These are phyloP conservation scores for Podarcis cretensis DNA, from an alignment of 2,113 vertebrate species.

Conservation along the genomic window DNA sequence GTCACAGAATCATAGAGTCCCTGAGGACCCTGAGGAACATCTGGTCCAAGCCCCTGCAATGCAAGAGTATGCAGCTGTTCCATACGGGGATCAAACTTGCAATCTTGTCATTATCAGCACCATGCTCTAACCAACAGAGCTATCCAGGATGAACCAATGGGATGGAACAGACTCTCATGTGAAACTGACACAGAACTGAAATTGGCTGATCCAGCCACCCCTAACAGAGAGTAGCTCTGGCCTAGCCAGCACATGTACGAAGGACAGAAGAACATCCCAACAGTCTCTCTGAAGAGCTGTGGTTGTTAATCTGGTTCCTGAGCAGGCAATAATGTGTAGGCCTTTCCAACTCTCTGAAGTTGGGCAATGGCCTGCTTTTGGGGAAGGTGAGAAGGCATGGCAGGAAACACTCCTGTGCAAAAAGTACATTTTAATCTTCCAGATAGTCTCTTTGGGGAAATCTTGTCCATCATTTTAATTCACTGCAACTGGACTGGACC, in stretches of 20 bases:
- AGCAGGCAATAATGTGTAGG: fast-evolving
- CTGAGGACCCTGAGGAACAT: no score
- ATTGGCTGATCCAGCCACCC: no score
- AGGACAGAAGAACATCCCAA: background rate
- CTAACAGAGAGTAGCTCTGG: background rate
- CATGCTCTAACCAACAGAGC: no score
- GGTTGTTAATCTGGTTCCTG: background rate
- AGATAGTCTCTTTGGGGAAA: background rate
- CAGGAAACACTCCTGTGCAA: background rate
- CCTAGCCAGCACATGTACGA: background rate
- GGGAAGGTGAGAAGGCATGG: constrained; percentile 27
- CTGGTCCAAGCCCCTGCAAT: no score
- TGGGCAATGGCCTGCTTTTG: background rate
- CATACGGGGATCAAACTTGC: no score
- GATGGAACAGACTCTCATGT: no score
- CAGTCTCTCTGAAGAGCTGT: background rate
- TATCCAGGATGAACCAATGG: no score
- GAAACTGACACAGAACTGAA: no score
- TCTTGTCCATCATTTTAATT: background rate
- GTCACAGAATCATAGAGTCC: no score
- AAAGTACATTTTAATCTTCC: constrained; percentile 17
- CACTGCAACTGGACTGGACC: background rate
- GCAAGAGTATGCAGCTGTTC: no score
- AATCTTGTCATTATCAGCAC: no score
- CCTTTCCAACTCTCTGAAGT: fast-evolving